Evolutionary conservation across 2,797 vertebrate genomes (phyloP).

Genomic region (Natrix natrix): DNA sequence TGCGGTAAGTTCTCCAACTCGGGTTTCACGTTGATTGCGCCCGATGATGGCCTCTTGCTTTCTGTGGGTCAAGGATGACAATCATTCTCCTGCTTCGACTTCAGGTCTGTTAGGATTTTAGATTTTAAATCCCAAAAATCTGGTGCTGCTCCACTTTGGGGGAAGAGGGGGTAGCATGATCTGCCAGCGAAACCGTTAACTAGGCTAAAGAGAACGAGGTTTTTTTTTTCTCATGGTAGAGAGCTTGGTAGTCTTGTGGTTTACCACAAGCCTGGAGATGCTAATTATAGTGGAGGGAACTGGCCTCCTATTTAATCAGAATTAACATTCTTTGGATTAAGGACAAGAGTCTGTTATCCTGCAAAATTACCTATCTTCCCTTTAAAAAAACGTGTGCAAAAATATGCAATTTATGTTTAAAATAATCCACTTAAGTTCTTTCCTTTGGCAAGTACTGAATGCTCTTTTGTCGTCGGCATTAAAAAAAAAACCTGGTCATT

Average conservation of each 20-base stretch:
- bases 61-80: not conserved
- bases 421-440: not conserved
- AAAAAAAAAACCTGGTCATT: not conserved
- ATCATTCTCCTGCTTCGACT: not conserved
- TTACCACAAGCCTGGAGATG: conserved; percentile 67
- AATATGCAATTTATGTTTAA: conserved; percentile 1
- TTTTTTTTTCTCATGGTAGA: conserved; percentile 46
- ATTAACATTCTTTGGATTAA: conserved; percentile 50
- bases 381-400: conserved; percentile 9
- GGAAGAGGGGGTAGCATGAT: not conserved
- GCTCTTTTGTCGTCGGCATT: not conserved
- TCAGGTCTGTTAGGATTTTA: conserved; percentile 1
- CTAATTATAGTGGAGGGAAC: conserved; percentile 65
- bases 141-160: conserved; percentile 18
- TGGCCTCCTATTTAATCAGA: conserved; percentile 60
- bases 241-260: conserved; percentile 64
- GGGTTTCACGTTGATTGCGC: conserved; percentile 22
- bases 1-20: not conserved
- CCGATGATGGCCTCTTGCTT: conserved; percentile 27
- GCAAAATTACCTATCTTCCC: conserved; percentile 38
- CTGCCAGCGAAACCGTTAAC: conserved; percentile 56
- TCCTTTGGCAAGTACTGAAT: not conserved
- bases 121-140: conserved; percentile 38
- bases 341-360: conserved; percentile 44
- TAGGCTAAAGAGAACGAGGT: conserved; percentile 46